Base-by-base conservation (phyloP, 2,888 invertebrate species). In the Venusia cambrica region DNA sequence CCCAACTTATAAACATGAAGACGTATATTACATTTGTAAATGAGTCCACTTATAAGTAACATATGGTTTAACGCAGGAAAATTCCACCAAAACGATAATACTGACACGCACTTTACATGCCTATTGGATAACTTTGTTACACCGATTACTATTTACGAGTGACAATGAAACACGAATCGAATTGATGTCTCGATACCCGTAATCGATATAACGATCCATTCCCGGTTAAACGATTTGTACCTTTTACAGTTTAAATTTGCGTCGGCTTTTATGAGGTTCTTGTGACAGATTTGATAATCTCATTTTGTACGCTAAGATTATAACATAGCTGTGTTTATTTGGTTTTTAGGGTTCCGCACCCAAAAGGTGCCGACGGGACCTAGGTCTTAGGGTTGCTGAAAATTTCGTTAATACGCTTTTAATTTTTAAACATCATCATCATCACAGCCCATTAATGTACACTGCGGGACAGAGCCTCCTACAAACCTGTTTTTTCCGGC, bases 181-280 rank as follows among this genome's bases (percentile, higher is more conserved):
- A 41, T 41, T 39, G 38, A 43, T 40, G 34, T 39, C 18, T 24
- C 37, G 30, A 36, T 38, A 17, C 20, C 38, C 38, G 32, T 38
- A 42, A 41, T 38, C 38, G 42, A 37, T 33, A 8, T 21, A 41
- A 38, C 30, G 35, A 25, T 13, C 25, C 34, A 39, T 32, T 29
- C 32, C 26, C 31, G 20, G 27, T 34, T 27, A 16, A 38, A 27
- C 38, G 33, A 43, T 44, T 41, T 21, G 39, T 42, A 27, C 17
- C 35, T 21, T 33, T 38, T 34, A 45, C 38, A 43, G 29, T 38
- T 41, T 21, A 29, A 35, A 35, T 44, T 46, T 33, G 35, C 41
- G 40, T 45, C 37, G 38, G 26, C 31, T 38, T 40, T 40, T 45
- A 48, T 36, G 42, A 24, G 42, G 25, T 43, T 42, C 24, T 43